Percentiles rank a stretch among this genome's conserved stretches.
phyloP scores from a whole-genome alignment of 2,888 invertebrate species.

The Parascotia fuliginaria region DNA sequence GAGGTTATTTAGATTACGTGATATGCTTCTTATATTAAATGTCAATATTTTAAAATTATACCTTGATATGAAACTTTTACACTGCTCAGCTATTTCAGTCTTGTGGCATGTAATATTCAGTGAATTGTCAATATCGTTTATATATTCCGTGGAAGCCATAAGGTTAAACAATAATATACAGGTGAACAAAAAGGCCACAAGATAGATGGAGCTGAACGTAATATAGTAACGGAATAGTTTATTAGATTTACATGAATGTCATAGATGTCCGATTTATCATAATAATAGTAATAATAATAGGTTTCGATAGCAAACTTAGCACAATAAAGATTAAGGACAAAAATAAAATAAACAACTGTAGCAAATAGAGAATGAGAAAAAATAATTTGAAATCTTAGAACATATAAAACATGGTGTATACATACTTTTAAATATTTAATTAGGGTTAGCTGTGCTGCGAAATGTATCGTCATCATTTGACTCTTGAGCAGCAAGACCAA shows the following conservation, averaged over 20 bases:
- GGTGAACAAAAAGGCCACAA: background rate
- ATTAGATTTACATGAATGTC: no score
- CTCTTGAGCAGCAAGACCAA: background rate
- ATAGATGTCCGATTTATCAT: no score
- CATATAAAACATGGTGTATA: no score
- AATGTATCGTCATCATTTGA: background rate
- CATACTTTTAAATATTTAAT: background rate
- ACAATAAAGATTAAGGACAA: no score
- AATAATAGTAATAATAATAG: no score
- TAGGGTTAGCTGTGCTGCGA: background rate
- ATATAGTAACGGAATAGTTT: no score
- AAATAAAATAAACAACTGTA: no score
- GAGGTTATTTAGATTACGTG: background rate
- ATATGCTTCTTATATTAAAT: conserved; percentile 3
- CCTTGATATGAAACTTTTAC: background rate
- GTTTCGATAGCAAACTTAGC: no score
- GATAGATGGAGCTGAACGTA: background rate
- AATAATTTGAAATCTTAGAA: no score
- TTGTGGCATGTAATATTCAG: background rate
- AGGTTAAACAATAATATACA: no score
- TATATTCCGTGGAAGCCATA: no score
- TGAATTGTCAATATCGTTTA: background rate
- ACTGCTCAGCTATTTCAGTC: background rate
- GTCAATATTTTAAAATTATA: conserved; percentile 1
- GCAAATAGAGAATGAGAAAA: no score